Percentiles rank a stretch among this genome's conserved stretches.
These are phyloP conservation scores for Martes flavigula DNA, from an alignment of 2,797 vertebrate species.

Conservation along the genomic window DNA sequence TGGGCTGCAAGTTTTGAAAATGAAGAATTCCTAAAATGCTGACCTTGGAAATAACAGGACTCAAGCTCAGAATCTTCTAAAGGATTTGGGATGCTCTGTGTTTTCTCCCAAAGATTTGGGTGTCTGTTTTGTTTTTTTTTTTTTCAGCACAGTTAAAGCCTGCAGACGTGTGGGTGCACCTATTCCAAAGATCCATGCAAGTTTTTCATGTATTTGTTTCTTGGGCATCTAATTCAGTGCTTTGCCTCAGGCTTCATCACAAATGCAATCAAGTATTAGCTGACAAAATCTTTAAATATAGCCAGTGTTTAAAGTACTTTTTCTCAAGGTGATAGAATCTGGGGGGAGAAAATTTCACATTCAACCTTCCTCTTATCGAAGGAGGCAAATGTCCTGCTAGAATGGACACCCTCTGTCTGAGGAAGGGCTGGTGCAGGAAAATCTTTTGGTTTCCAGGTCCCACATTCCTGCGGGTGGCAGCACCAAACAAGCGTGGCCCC, in stretches of 20 bases:
- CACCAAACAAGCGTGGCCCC: not conserved
- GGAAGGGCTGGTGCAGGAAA: not conserved
- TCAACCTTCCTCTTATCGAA: not conserved
- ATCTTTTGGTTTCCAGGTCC: not conserved
- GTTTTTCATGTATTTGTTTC: not conserved
- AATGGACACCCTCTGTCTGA: too few species aligned
- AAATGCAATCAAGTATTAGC: not conserved
- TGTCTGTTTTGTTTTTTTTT: not conserved
- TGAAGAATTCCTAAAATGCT: constrained; percentile 42
- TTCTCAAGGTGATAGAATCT: not conserved
- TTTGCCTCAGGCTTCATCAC: not conserved
- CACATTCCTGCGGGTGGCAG: fast-evolving
- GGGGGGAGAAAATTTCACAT: not conserved
- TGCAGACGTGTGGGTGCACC: not conserved
- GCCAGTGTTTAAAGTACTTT: not conserved
- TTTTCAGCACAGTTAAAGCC: not conserved
- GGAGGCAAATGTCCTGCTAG: not conserved
- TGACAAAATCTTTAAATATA: constrained; percentile 5
- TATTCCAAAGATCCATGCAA: not conserved
- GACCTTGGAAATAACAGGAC: constrained; percentile 32
- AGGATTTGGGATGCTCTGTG: not conserved
- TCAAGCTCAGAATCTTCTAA: not conserved
- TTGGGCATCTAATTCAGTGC: not conserved
- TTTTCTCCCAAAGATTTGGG: not conserved
- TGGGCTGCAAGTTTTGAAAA: constrained; percentile 36